Evolutionary conservation across 2,888 invertebrate species (phyloP).

Genomic region (Neoitamus cyanurus): DNA sequence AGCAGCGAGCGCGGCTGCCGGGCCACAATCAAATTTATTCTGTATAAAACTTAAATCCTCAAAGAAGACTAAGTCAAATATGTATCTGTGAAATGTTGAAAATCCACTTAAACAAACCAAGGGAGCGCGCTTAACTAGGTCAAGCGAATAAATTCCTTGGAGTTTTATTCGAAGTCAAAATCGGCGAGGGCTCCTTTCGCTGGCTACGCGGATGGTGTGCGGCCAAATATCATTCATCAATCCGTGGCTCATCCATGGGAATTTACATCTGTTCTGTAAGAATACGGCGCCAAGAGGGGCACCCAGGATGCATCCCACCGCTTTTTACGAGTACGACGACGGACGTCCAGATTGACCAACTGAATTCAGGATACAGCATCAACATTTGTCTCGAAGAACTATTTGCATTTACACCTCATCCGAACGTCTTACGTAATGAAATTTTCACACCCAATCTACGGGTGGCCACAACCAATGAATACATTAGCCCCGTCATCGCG

Average conservation of each 20-base stretch:
- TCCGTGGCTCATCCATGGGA: background rate
- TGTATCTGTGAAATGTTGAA: background rate
- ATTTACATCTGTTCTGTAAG: too few species aligned
- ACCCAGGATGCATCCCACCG: background rate
- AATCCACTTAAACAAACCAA: constrained; percentile 31
- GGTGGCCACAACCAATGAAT: constrained; percentile 28
- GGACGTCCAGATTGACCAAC: background rate
- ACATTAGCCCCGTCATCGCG: constrained; percentile 26
- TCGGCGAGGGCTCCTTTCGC: background rate
- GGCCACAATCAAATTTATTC: constrained; percentile 14
- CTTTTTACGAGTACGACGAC: too few species aligned
- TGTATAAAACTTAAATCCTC: constrained; percentile 25
- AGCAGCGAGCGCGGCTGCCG: background rate
- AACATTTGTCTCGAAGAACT: background rate
- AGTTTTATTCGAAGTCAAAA: background rate
- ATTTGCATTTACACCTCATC: background rate
- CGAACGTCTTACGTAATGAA: background rate
- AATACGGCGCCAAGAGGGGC: background rate
- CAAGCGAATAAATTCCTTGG: constrained; percentile 14
- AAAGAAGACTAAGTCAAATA: constrained; percentile 25
- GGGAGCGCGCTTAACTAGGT: constrained; percentile 9
- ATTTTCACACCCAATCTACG: constrained; percentile 31
- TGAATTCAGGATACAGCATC: background rate
- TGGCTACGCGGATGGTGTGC: background rate
- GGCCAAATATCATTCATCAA: background rate